Conservation (phyloP, 2,113 vertebrate genomes). For the Parus major region DNA sequence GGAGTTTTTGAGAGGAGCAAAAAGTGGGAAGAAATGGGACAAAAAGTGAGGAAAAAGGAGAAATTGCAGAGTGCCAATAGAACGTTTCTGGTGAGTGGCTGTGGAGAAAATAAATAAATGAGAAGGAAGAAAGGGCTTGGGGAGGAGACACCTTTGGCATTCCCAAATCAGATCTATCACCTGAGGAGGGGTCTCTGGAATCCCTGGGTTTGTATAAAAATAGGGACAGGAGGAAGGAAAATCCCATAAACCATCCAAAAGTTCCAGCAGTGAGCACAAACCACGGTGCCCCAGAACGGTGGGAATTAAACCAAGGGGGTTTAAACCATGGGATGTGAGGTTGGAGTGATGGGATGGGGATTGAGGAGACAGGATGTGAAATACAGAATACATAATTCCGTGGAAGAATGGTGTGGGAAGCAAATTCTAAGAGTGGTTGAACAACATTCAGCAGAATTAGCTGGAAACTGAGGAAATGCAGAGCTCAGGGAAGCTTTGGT, state of each 20-base stretch:
- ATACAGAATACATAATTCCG: fast-evolving
- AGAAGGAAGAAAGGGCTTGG: neutral
- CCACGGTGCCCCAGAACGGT: fast-evolving
- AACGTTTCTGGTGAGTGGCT: fast-evolving
- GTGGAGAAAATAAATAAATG: neutral
- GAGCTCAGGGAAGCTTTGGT: neutral
- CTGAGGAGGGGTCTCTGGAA: neutral
- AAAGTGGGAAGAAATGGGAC: neutral
- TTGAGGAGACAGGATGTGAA: neutral
- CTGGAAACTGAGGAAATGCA: fast-evolving
- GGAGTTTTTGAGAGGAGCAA: neutral
- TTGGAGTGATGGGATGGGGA: neutral
- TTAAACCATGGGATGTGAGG: neutral
- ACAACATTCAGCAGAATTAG: neutral
- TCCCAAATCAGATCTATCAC: neutral
- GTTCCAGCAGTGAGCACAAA: neutral
- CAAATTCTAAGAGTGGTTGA: neutral
- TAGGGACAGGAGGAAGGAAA: neutral
- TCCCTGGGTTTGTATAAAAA: neutral
- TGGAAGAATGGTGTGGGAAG: neutral
- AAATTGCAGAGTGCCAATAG: neutral
- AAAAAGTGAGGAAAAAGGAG: neutral
- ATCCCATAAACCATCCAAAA: neutral
- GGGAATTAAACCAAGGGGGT: neutral
- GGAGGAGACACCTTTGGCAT: neutral